Evolutionary conservation across 1,140 invertebrate species (phyloP), one percentile per base, ranked within the genome.

Genomic region (Calliopsis andreniformis): DNA sequence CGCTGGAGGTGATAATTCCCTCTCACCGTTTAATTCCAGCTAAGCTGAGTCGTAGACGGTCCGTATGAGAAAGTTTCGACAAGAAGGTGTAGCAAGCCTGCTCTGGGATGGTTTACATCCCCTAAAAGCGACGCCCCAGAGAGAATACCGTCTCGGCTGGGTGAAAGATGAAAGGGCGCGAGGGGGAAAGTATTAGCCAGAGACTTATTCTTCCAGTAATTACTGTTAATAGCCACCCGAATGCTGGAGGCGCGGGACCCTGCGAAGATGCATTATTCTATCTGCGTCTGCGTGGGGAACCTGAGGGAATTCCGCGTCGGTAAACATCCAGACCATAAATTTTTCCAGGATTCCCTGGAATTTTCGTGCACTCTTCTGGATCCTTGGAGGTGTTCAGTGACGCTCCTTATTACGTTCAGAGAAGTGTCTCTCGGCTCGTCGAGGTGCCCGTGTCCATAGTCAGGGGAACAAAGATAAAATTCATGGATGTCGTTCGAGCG

Each of bases 121-220:
- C 7, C 28, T 25, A 59, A 45, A 67, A 47, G 18, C 59, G 82
- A 72, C 58, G 71, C 43, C 45, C 71, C 59, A 30, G 49, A 51
- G 76, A 76, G 58, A 79, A 63, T 68, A 53, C 16, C 66, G 42
- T 35, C 56, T 47, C 14, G 56, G 55, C 43, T 32, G 47, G 66
- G 35, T 25, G 56, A 77, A 78, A 85, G 82, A 83, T 73, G 80
- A 77, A 80, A 84, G 75, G 78, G 47, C 43, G 49, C 32, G 47
- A 47, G 78, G 67, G 61, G 63, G 72, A 83, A n/a, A 70, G 77
- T 85, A 79, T 86, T 80, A 83, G 63, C 70, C 58, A 63, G 80
- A 83, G 84, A 85, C 84, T 86, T 83, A 86, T 86, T 83, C 78
- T 76, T 66, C 76, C 70, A 64, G 84, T 86, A 83, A 83, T 83